Evolutionary conservation across 2,888 invertebrate species (phyloP).

Genomic region (Neoascia interrupta): DNA sequence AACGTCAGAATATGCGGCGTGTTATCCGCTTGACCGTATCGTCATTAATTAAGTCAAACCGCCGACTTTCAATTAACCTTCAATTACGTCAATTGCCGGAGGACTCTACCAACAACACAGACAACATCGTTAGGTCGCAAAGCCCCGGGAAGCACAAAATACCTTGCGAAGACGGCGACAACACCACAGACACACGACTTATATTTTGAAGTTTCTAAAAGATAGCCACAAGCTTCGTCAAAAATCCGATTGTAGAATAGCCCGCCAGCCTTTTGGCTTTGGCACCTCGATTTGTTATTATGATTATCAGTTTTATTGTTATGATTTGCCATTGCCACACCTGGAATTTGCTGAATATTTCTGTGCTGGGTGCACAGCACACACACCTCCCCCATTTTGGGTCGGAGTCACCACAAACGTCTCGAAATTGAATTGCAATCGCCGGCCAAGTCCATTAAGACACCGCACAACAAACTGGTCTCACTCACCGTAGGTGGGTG

Average conservation of each 20-base stretch:
- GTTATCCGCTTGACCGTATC: slow-evolving; percentile 31
- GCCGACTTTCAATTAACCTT: slow-evolving; percentile 66
- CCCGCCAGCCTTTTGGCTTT: not conserved
- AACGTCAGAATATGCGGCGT: slow-evolving; percentile 27
- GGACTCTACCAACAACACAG: no score
- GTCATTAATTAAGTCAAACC: slow-evolving; percentile 57
- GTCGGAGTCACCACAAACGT: slow-evolving; percentile 19
- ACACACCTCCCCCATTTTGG: not conserved
- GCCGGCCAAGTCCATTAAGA: slow-evolving; percentile 53
- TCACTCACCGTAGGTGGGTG: slow-evolving; percentile 58
- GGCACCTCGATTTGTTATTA: slow-evolving; percentile 57
- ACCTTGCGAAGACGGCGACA: slow-evolving; percentile 4
- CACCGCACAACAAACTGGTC: no score
- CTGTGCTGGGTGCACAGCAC: not conserved
- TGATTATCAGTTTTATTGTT: slow-evolving; percentile 63
- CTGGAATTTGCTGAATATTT: slow-evolving; percentile 55
- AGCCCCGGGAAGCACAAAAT: no score
- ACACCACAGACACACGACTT: not conserved
- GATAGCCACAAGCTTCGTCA: slow-evolving; percentile 15
- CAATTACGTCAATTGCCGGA: slow-evolving; percentile 57
- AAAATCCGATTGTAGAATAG: not conserved
- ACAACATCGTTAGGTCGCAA: no score
- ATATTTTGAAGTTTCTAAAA: slow-evolving; percentile 19
- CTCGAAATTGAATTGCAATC: slow-evolving; percentile 67
- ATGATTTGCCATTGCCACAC: slow-evolving; percentile 64